Evolutionary conservation across 1,140 invertebrate species (phyloP), one percentile per base, ranked within the genome.

Genomic region (Hylaeus volcanicus): DNA sequence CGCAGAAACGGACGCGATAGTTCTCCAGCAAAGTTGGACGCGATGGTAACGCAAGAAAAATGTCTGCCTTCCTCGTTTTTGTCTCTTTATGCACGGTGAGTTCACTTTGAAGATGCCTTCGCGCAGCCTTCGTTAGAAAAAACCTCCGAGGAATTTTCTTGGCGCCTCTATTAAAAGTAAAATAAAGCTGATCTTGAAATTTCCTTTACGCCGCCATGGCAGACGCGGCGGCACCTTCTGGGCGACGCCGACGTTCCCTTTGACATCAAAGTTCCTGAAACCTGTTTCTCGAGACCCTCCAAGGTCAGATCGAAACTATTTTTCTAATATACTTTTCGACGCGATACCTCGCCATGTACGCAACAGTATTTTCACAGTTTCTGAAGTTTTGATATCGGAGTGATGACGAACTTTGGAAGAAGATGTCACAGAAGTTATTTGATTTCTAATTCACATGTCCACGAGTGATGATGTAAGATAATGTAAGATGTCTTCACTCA

Each of bases 181-280:
- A 64, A 64, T 64, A 43, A 64, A 64, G 15, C 39, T 43, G 61
- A 43, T 26, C 61, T 64, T 64, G 9, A 41, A 64, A 64, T 64
- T 43, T 43, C 12, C 61, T 64, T 64, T 64, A 64, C 61, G 39
- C 14, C 39, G 14, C 4, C 61, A 8, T 15, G 9, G 1, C 39
- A 64, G 5, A 48, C 45, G 45, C 5, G 45, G 8, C 45, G 45
- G 12, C 12, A 6, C 39, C 41, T 64, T 43, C 41, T 15, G 39
- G 12, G 39, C 14, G 8, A 5, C 51, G 51, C 8, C 9, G 51
- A 51, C 51, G 51, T 51, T 43, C 39, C 12, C 61, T 64, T 64
- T 64, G 39, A 64, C 39, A 43, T 64, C 37, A 64, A 43, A 64
- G 61, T 64, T 5, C 5, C 12, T 39, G 61, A 3, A 26, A 3